Conservation (phyloP, 2,797 vertebrate species). For the Meriones psammophilus region DNA sequence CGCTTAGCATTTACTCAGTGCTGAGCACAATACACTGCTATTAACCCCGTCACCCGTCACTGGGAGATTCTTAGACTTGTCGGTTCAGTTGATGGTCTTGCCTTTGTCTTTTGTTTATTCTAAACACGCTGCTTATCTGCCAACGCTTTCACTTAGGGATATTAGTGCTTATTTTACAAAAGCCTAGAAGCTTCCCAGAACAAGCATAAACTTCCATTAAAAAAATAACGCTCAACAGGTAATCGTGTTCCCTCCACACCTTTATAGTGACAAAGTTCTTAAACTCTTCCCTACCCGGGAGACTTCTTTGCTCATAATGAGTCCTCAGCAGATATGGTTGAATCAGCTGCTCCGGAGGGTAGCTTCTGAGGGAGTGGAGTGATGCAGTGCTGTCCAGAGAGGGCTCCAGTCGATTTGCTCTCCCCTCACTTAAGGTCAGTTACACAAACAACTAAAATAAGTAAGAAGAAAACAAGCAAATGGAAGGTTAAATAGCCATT, state of each 20-base stretch:
- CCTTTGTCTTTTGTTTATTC: neutral
- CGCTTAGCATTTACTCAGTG: neutral
- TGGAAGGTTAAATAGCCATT: constrained; percentile 36
- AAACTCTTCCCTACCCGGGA: constrained; percentile 77
- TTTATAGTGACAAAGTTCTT: constrained; percentile 55
- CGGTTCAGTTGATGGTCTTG: neutral
- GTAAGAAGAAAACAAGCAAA: constrained; percentile 56
- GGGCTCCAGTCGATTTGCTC: constrained; percentile 33
- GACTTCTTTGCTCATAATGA: constrained; percentile 83
- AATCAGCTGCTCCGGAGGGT: constrained; percentile 30
- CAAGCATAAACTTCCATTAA: constrained; percentile 22
- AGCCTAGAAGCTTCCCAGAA: constrained; percentile 35
- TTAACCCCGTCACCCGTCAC: neutral
- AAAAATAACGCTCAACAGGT: neutral
- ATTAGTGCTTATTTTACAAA: constrained; percentile 26
- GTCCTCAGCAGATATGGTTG: constrained; percentile 65
- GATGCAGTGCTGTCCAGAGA: constrained; percentile 50
- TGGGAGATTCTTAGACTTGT: neutral
- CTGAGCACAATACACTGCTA: neutral
- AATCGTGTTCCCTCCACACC: neutral
- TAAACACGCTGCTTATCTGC: neutral
- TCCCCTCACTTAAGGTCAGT: constrained; percentile 65
- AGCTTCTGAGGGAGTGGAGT: neutral
- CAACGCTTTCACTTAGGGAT: constrained; percentile 27
- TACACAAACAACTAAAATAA: constrained; percentile 73